Evolutionary conservation across 1,140 invertebrate genomes (phyloP).

Genomic region (Zaprionus nigranus): DNA sequence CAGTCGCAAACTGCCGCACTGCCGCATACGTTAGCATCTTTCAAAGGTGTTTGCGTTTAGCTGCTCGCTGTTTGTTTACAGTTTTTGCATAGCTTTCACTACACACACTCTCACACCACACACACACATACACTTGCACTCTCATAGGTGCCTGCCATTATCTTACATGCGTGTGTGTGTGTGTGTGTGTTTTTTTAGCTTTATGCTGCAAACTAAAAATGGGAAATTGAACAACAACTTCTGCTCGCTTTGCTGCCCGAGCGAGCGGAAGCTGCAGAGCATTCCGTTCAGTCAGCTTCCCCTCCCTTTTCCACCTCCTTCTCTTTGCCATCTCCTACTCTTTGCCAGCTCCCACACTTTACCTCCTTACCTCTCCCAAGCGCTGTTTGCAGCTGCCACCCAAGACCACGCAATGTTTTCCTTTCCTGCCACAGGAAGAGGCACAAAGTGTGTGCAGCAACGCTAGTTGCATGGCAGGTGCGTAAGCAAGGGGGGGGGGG

Average conservation of each 20-base stretch:
- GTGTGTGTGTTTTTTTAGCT: conserved; percentile 13
- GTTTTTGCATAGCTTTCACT: conserved; percentile 78
- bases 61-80: conserved; percentile 76
- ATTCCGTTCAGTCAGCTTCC: conserved; percentile 12
- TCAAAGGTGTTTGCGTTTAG: conserved; percentile 81
- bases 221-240: conserved; percentile 82
- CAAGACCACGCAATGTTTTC: conserved; percentile 67
- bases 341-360: too few species aligned
- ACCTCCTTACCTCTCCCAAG: not conserved
- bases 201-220: conserved; percentile 72
- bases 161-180: conserved; percentile 54
- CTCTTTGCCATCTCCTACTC: not conserved
- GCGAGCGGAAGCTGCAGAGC: conserved; percentile 69
- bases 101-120: conserved; percentile 31
- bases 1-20: conserved; percentile 16
- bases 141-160: conserved; percentile 63
- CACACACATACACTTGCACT: conserved; percentile 31
- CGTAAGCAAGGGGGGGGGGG: not conserved
- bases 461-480: conserved; percentile 10
- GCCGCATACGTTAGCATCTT: conserved; percentile 51
- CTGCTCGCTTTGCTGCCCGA: conserved; percentile 82
- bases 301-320: not conserved
- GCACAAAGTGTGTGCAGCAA: not conserved
- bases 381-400: not conserved
- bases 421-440: conserved; percentile 23